Evolutionary conservation across 2,888 invertebrate species (phyloP), one percentile per base, ranked within the genome.

Genomic region (Patella ulyssiponensis): DNA sequence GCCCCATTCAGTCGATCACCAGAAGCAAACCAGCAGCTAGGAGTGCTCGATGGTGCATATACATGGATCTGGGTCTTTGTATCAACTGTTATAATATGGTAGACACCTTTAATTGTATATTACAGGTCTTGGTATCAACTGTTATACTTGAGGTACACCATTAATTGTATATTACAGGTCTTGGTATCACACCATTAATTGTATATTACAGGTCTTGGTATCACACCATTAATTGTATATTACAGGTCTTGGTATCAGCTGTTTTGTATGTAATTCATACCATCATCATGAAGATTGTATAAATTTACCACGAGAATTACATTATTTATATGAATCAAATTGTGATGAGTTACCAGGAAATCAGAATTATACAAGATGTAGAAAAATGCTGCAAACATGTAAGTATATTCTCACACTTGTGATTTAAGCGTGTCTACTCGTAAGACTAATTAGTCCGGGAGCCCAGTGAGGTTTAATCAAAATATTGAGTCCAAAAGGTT

Each of bases 301-400:
- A 15, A 44, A 77, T 33, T 23, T 74, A 27, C 72, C 71, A 23
- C 53, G 69, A 69, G 69, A 77, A 11, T 33, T 51, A 17, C 58
- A 52, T 2, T 52, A 73, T 64, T 14, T 77, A 23, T 77, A 77
- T 53, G 51, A 73, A 17, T 33, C 33, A n/a, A 69, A 51, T 2
- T 77, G 77, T 52, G 72, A 72, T 52, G 27, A 64, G 33, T 52
- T 77, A 15, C 69, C 20, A 4, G 77, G 77, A 20, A 73, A 69
- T 73, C 69, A 52, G 12, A 73, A 72, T 17, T 77, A 77, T 52
- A 77, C 72, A 12, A 20, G 17, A n/a, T 77, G 77, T 69, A 56
- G 77, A n/a, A 73, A 72, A 11, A 72, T 77, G 77, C 58, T 69
- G n/a, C 77, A 77, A 27, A 53, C 64, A 52, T 69, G 77, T 77